Conservation (phyloP, 2,888 invertebrate genomes). For the Harpagoxenus sublaevis region DNA sequence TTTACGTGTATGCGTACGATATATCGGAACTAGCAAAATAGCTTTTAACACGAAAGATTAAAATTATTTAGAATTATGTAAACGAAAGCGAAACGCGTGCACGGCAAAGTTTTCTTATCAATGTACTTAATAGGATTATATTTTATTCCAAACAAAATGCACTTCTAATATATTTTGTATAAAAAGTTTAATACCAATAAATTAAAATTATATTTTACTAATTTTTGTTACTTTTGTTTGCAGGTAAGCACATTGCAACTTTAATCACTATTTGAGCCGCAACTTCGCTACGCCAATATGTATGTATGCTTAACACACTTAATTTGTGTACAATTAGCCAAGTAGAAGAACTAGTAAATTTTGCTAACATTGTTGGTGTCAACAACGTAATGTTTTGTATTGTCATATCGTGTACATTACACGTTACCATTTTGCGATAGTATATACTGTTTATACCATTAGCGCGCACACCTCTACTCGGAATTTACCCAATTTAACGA, state of each 20-base stretch:
- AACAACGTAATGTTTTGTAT: constrained; percentile 6
- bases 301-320: background rate
- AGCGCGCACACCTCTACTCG: background rate
- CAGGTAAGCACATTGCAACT: constrained; percentile 15
- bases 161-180: background rate
- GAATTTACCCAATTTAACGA: constrained; percentile 15
- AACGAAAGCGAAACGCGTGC: background rate
- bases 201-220: background rate
- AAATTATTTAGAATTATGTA: background rate
- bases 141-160: background rate
- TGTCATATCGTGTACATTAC: background rate
- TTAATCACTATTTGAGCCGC: background rate
- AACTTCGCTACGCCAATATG: background rate
- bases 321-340: background rate
- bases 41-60: background rate
- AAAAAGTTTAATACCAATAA: background rate
- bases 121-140: background rate
- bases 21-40: background rate
- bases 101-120: background rate
- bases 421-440: background rate
- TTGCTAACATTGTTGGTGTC: background rate
- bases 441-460: constrained; percentile 15
- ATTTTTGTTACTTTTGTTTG: constrained; percentile 21
- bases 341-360: background rate
- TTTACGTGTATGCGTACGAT: background rate